Percentiles rank a stretch among this genome's conserved stretches.
Conservation (phyloP, 2,797 vertebrate genomes). For the Melanotaenia trifasciata region DNA sequence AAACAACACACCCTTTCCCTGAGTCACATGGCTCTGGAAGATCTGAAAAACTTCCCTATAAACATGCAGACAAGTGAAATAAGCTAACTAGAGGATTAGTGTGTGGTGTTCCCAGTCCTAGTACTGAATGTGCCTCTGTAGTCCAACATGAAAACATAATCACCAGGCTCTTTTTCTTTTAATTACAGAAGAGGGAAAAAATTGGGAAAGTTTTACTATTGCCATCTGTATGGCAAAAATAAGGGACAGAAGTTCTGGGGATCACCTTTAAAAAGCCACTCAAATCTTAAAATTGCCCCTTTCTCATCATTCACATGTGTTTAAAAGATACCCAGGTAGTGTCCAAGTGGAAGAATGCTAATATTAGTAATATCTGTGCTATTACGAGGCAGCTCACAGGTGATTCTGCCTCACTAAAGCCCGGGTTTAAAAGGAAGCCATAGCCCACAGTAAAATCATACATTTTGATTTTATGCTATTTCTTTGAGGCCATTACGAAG, state of each 20-base stretch:
- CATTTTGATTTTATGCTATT: conserved; percentile 58
- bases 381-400: no score
- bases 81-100: conserved; percentile 54
- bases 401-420: neutral
- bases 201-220: conserved; percentile 53
- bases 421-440: conserved; percentile 34
- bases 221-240: conserved; percentile 60
- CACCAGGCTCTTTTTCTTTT: conserved; percentile 58
- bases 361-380: neutral
- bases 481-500: conserved; percentile 68
- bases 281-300: conserved; percentile 1
- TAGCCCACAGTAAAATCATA: conserved; percentile 39
- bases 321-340: neutral
- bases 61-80: conserved; percentile 66
- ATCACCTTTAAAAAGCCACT: conserved; percentile 16
- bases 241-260: conserved; percentile 11
- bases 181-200: conserved; percentile 56
- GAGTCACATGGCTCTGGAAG: conserved; percentile 71
- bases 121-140: conserved; percentile 50
- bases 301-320: conserved; percentile 3
- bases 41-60: conserved; percentile 72
- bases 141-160: conserved; percentile 75
- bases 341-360: neutral
- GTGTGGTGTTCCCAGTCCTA: conserved; percentile 61
- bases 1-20: conserved; percentile 78